These are phyloP conservation scores for Muschampia plurimacula DNA, from an alignment of 2,888 invertebrate species.

Conservation along the genomic window DNA sequence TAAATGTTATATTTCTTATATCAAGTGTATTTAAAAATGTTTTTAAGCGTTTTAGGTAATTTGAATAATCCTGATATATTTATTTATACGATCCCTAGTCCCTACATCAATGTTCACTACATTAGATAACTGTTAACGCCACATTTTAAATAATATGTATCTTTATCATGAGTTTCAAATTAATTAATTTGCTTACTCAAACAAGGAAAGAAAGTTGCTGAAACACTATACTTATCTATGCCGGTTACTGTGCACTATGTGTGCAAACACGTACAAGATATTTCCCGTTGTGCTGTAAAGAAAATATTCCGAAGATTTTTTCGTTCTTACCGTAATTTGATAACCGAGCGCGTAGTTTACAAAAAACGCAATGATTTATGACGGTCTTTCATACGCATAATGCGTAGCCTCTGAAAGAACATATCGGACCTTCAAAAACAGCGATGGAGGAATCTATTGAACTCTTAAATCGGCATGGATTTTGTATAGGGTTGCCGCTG, in stretches of 20 bases:
- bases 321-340: neutral
- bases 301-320: neutral
- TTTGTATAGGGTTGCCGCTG: neutral
- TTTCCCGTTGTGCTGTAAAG: neutral
- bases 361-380: conserved; percentile 27
- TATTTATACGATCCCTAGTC: too few species aligned
- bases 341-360: conserved; percentile 1
- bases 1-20: too few species aligned
- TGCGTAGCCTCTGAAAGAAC: conserved; percentile 18
- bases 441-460: conserved; percentile 15
- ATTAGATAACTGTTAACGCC: too few species aligned
- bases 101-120: too few species aligned
- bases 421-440: conserved; percentile 25
- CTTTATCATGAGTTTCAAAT: neutral
- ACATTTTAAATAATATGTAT: too few species aligned
- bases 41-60: too few species aligned
- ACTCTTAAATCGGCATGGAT: conserved; percentile 8
- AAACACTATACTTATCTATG: neutral
- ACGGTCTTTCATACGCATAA: conserved; percentile 26
- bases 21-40: too few species aligned
- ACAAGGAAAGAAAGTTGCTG: neutral
- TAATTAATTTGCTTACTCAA: neutral
- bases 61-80: too few species aligned
- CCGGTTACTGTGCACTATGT: neutral
- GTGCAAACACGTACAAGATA: neutral